Percentiles rank a stretch among this genome's conserved stretches.
Conservation (phyloP, 2,888 invertebrate genomes). For the Apantesis nais region DNA sequence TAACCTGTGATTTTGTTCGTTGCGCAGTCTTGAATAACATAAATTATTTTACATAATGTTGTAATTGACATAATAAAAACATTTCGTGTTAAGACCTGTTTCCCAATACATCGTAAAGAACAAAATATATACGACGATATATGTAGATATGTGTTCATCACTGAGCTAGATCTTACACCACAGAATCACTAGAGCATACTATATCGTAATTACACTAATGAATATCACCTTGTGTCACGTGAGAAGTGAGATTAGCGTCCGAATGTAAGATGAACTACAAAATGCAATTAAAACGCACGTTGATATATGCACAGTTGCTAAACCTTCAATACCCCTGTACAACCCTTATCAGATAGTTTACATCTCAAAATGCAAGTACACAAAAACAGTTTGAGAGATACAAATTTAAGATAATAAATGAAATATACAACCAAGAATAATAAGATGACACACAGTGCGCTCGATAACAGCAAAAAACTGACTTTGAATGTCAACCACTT, state of each 20-base stretch:
- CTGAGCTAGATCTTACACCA: not conserved
- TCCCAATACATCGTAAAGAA: not conserved
- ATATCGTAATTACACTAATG: slow-evolving; percentile 30
- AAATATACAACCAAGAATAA: not conserved
- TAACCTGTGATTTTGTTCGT: not conserved
- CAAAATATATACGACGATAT: not conserved
- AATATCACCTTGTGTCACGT: slow-evolving; percentile 38
- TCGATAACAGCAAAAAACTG: not conserved
- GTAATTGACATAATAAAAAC: too few relatives aligned
- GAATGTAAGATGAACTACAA: slow-evolving; percentile 10
- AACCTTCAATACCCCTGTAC: too few relatives aligned
- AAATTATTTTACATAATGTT: not conserved
- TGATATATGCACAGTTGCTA: not conserved
- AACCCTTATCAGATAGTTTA: too few relatives aligned
- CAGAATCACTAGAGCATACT: slow-evolving; percentile 13
- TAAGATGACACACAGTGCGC: not conserved
- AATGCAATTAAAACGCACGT: not conserved
- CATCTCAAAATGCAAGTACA: not conserved
- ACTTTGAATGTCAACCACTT: not conserved
- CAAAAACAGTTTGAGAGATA: not conserved
- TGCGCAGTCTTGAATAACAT: not conserved
- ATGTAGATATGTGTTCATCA: not conserved
- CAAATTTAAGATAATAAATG: not conserved
- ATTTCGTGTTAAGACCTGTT: not conserved
- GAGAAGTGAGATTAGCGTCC: slow-evolving; percentile 23